Percentiles rank a stretch among this genome's conserved stretches.
phyloP scores from a whole-genome alignment of 92 coral and sea anemone genomes.

The Galaxea fascicularis region DNA sequence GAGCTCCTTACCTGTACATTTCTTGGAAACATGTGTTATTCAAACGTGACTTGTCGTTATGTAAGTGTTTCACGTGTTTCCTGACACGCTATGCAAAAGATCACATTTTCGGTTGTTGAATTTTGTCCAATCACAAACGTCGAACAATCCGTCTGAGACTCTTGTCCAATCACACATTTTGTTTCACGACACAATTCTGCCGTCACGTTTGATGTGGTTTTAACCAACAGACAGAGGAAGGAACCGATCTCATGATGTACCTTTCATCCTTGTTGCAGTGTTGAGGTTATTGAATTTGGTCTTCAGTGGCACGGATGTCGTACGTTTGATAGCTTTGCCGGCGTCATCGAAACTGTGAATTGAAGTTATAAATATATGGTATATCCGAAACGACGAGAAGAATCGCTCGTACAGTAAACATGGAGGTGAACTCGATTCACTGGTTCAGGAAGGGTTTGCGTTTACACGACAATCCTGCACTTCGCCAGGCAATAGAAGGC shows the following conservation, averaged over 20 bases:
- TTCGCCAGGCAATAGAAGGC: constrained; percentile 74
- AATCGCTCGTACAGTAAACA: background rate
- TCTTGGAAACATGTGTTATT: background rate
- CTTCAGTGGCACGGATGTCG: background rate
- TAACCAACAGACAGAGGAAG: too few species aligned
- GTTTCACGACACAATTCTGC: background rate
- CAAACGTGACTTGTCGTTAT: background rate
- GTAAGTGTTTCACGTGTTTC: background rate
- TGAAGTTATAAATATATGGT: background rate
- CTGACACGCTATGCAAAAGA: background rate
- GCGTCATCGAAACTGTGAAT: background rate
- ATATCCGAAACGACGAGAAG: background rate
- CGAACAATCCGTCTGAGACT: background rate
- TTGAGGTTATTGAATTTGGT: too few species aligned
- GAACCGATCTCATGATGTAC: too few species aligned
- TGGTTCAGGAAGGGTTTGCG: constrained; percentile 96
- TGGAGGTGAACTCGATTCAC: constrained; percentile 73
- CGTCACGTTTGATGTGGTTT: background rate
- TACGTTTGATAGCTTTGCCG: background rate
- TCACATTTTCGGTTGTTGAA: background rate
- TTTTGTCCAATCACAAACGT: constrained; percentile 10
- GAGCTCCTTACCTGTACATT: background rate
- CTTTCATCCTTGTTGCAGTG: too few species aligned
- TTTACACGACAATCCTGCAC: constrained; percentile 89
- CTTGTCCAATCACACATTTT: constrained; percentile 10